Conservation (phyloP, 2,888 invertebrate species). For the Agriopis aurantiaria region DNA sequence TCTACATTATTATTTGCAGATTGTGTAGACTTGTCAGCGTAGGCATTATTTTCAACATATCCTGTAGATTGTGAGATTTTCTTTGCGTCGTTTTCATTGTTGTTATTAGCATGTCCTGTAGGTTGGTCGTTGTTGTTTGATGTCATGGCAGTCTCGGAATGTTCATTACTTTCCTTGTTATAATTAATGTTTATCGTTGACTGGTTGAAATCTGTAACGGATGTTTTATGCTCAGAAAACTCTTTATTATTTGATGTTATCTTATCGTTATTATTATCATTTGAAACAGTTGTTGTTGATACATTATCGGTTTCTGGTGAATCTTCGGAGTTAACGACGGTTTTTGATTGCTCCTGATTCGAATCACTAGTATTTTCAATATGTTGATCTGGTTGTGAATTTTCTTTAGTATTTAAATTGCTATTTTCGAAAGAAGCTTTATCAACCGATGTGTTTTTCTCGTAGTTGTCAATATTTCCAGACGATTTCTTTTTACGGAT, state of each 20-base stretch:
- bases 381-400: neutral
- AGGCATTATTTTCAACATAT: conserved; percentile 1
- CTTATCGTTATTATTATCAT: neutral
- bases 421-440: neutral
- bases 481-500: neutral
- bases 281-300: neutral
- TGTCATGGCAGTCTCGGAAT: neutral
- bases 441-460: neutral
- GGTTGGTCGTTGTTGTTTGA: neutral
- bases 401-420: neutral
- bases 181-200: neutral
- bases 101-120: neutral
- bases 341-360: neutral
- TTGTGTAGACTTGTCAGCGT: neutral
- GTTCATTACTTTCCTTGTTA: conserved; percentile 1
- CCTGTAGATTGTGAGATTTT: neutral
- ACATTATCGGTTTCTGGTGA: neutral
- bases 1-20: neutral
- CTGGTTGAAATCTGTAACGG: neutral
- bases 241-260: neutral
- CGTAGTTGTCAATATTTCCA: neutral
- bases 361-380: neutral
- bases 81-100: neutral
- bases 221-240: neutral
- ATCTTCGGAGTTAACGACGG: neutral